Evolutionary conservation across 1,140 invertebrate genomes (phyloP), one percentile per base, ranked within the genome.

Genomic region (Hydropsyche tenuis): DNA sequence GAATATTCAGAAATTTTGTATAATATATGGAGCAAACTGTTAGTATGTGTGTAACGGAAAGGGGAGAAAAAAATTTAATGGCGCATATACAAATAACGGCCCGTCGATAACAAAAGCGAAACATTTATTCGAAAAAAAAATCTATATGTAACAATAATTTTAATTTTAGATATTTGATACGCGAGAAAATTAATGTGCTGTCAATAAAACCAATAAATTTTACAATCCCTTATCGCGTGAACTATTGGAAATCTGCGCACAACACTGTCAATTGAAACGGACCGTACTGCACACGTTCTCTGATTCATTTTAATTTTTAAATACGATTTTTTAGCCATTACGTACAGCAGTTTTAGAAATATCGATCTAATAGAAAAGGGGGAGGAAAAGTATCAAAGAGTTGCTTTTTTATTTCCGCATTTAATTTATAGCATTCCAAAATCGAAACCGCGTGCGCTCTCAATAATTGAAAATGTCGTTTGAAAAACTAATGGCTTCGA

Each of bases 341-440:
- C 23, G 23, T 37, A n/a, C 9, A 37, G 72, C 16, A 65, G 65
- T 77, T 75, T 74, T 56, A 27, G 30, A 74, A 72, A n/a, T 45
- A 23, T 9, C 14, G n/a, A 1, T 11, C 2, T 51, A n/a, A 27
- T 69, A 16, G 25, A 27, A 16, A 69, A 60, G 72, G 76, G 75
- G 76, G 76, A 66, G 70, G 69, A 14, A 46, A 68, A 74, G 69
- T 23, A 74, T 73, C 73, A 74, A 72, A 75, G 46, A 72, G 76
- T 68, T 70, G 60, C 37, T 69, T 68, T 74, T 46, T 77, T 74
- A n/a, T 77, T 77, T 75, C 43, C 56, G 73, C 65, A 73, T 77
- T 77, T 77, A 77, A 77, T 77, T 77, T 77, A 77, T 77, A 66
- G 73, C 72, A 77, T 73, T 77, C 56, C 66, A 73, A 75, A 75